phyloP scores from a whole-genome alignment of 2,113 vertebrate genomes.

The Barnardius zonarius region DNA sequence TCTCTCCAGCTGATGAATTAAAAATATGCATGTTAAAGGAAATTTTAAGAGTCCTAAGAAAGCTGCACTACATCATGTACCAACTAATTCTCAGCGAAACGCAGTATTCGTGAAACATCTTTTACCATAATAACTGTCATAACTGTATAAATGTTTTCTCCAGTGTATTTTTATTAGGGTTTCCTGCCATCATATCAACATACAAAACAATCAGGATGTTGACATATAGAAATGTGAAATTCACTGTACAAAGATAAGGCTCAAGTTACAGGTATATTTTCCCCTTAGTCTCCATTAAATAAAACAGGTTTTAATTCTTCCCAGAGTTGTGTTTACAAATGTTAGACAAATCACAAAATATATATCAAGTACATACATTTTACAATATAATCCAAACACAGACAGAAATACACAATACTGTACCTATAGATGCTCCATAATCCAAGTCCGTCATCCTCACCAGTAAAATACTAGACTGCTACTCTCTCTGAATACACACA shows the following conservation, averaged over 20 bases:
- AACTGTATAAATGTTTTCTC: constrained; percentile 63
- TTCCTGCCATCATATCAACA: constrained; percentile 93
- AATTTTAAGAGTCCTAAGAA: accelerated
- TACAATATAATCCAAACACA: constrained; percentile 76
- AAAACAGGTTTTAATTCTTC: constrained; percentile 78
- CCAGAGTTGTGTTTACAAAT: constrained; percentile 87
- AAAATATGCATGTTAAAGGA: neutral
- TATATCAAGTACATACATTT: constrained; percentile 75
- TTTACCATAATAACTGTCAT: constrained; percentile 22
- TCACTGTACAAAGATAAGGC: constrained; percentile 97
- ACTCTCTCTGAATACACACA: constrained; percentile 14
- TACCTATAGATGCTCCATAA: constrained; percentile 74
- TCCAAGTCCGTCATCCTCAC: constrained; percentile 35
- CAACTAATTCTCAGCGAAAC: neutral
- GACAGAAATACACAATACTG: constrained; percentile 78
- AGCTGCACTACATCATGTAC: neutral
- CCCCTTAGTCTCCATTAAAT: constrained; percentile 69
- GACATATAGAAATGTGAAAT: constrained; percentile 96
- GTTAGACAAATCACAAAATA: constrained; percentile 81
- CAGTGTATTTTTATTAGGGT: constrained; percentile 83
- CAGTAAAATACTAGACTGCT: constrained; percentile 42
- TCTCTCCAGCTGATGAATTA: neutral
- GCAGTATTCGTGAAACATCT: neutral
- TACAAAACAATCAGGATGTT: constrained; percentile 94
- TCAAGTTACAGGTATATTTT: constrained; percentile 83